phyloP scores from a whole-genome alignment of 2,113 vertebrate genomes.

The Enhydra lutris region DNA sequence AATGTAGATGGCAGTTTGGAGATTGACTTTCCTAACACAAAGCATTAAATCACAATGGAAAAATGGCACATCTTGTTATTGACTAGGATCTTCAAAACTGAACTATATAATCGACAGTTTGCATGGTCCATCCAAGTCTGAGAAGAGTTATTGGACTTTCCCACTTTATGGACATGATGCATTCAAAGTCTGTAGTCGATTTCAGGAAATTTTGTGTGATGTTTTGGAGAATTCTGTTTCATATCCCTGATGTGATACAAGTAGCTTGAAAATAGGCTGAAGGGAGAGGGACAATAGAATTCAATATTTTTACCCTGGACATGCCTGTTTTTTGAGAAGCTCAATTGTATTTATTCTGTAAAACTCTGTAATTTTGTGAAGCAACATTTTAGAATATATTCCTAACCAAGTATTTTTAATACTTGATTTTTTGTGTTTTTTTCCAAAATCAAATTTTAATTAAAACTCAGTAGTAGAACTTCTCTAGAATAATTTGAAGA shows the following conservation, averaged over 20 bases:
- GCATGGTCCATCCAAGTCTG: not conserved
- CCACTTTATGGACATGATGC: not conserved
- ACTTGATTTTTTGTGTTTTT: not conserved
- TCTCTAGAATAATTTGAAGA: not conserved
- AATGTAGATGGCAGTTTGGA: not conserved
- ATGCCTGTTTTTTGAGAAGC: not conserved
- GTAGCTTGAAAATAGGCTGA: not conserved
- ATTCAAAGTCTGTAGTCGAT: not conserved
- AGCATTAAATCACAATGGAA: not conserved
- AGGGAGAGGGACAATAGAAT: not conserved
- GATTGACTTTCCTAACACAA: not conserved
- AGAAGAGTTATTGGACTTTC: not conserved
- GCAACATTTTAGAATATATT: not conserved
- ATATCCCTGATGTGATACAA: not conserved
- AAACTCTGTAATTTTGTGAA: slow-evolving; percentile 6
- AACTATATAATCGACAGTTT: not conserved
- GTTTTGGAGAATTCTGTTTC: not conserved
- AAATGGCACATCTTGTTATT: not conserved
- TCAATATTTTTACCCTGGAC: not conserved
- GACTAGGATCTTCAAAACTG: not conserved
- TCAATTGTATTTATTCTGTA: not conserved
- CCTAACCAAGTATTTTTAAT: not conserved
- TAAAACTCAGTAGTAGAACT: not conserved
- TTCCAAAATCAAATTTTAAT: not conserved
- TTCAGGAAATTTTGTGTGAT: not conserved